These are phyloP conservation scores for Sycophila sp. DNA, from an alignment of 1,140 invertebrate genomes.

Conservation along the genomic window DNA sequence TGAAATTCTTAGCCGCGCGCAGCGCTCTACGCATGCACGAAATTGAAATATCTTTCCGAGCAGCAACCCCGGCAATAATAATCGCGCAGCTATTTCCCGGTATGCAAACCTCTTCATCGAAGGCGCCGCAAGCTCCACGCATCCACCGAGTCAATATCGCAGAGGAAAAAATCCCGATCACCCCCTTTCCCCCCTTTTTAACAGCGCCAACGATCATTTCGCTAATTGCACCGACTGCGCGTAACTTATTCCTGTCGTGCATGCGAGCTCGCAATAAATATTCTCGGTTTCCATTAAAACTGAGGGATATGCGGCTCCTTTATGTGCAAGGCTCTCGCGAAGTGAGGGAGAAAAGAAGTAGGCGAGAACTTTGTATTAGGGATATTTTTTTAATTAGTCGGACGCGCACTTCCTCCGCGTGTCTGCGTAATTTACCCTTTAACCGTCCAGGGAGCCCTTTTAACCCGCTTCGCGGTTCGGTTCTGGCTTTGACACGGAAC, in stretches of 20 bases:
- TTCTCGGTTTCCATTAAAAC: constrained; percentile 50
- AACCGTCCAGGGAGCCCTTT: no score
- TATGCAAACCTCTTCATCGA: no score
- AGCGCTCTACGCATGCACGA: background rate
- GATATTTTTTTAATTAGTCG: constrained; percentile 46
- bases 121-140: no score
- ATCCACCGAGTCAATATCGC: no score
- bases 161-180: no score
- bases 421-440: constrained; percentile 16
- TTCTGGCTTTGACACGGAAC: constrained; percentile 14
- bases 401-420: constrained; percentile 31
- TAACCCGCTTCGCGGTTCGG: no score
- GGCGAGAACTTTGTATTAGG: constrained; percentile 32
- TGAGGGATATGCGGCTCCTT: constrained; percentile 39
- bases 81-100: constrained; percentile 43
- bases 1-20: no score
- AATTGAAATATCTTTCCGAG: constrained; percentile 5
- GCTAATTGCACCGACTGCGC: constrained; percentile 48
- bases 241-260: constrained; percentile 30
- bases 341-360: no score
- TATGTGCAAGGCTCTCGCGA: constrained; percentile 20
- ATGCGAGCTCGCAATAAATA: constrained; percentile 52
- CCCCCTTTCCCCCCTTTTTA: no score
- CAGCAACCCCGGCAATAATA: constrained; percentile 40
- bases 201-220: constrained; percentile 42